Percentiles rank a stretch among this genome's conserved stretches.
These are phyloP conservation scores for Sciurus carolinensis DNA, from an alignment of 2,797 vertebrate genomes.

Conservation along the genomic window DNA sequence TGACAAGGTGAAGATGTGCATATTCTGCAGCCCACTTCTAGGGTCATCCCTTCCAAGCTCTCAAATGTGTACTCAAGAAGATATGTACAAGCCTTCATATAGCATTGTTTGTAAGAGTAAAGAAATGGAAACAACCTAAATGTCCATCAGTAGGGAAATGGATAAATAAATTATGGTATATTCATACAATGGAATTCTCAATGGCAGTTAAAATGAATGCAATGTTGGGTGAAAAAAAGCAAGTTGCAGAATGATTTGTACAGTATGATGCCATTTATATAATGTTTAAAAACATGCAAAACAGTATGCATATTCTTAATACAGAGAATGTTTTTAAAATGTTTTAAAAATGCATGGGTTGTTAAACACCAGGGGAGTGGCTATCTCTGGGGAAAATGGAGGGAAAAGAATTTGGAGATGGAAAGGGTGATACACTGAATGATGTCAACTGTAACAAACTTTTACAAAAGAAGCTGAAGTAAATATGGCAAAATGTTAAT, in stretches of 20 bases:
- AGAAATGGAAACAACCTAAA: conserved; percentile 31
- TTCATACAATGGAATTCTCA: conserved; percentile 72
- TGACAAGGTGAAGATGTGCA: conserved; percentile 73
- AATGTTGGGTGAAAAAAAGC: conserved; percentile 72
- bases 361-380: conserved; percentile 46
- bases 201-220: conserved; percentile 43
- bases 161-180: conserved; percentile 68
- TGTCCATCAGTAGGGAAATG: conserved; percentile 62
- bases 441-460: neutral
- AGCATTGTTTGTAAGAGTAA: conserved; percentile 55
- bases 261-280: conserved; percentile 54
- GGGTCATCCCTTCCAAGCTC: conserved; percentile 35
- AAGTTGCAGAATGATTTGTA: conserved; percentile 78
- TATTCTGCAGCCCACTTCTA: conserved; percentile 30
- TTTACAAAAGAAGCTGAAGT: conserved; percentile 52
- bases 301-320: conserved; percentile 45
- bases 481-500: conserved; percentile 67
- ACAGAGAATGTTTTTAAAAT: conserved; percentile 48
- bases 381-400: conserved; percentile 41
- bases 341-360: conserved; percentile 51
- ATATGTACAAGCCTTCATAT: neutral
- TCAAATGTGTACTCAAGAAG: conserved; percentile 38
- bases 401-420: neutral
- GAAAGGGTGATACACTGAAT: neutral
- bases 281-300: conserved; percentile 57